Conservation (phyloP, 1,140 invertebrate species). For the Neotoxoptera formosana region DNA sequence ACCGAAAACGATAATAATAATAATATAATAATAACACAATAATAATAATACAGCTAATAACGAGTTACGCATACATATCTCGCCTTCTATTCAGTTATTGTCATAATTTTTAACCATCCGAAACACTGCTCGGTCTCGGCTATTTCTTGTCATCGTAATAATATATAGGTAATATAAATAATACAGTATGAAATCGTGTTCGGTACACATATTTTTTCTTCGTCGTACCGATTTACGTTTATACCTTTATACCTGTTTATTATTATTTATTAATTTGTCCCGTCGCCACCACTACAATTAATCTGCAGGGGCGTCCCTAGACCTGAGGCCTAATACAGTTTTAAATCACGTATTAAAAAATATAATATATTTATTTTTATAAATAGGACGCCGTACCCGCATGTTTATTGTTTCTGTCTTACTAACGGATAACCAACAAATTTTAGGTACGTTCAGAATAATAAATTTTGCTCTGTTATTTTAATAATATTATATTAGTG, state of each 20-base stretch:
- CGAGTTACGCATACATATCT: neutral
- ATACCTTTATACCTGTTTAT: neutral
- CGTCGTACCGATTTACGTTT: neutral
- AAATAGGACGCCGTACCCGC: too few relatives aligned
- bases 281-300: neutral
- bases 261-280: neutral
- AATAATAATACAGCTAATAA: neutral
- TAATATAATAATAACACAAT: neutral
- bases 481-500: too few relatives aligned
- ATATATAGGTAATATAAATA: neutral
- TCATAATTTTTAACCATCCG: conserved; percentile 19
- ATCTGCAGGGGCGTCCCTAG: neutral
- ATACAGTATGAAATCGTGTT: conserved; percentile 2
- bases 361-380: too few relatives aligned
- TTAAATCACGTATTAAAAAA: too few relatives aligned
- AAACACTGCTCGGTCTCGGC: neutral
- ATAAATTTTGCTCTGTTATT: neutral
- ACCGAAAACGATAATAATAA: neutral
- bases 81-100: neutral
- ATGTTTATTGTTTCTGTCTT: neutral
- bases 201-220: neutral
- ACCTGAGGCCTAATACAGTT: too few relatives aligned
- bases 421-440: neutral
- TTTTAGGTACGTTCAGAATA: neutral
- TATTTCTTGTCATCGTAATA: neutral